Evolutionary conservation across 2,113 vertebrate genomes (phyloP), one percentile per base, ranked within the genome.

Genomic region (Nothobranchius furzeri): DNA sequence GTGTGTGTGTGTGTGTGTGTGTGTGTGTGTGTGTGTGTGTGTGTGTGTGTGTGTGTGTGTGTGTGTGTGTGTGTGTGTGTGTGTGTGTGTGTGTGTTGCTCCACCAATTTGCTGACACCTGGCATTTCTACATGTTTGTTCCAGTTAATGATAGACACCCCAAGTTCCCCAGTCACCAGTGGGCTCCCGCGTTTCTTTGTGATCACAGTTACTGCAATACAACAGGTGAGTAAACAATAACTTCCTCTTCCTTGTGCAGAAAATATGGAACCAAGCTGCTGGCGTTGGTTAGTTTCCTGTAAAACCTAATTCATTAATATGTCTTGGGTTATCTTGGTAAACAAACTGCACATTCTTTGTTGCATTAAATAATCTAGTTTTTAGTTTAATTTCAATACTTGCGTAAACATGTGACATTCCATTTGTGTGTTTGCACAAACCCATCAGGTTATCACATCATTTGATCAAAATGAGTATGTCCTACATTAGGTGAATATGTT

Each of bases 231-330:
- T 20, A 20, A 20, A 20, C 20, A 20, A 20, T 20, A 20, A 20
- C 20, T 20, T 20, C 20, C 20, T 20, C 20, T 20, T 20, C 20
- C 20, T 20, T 20, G 20, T 20, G 20, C 20, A 20, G 2, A 45
- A 46, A 88, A 88, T 56, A 13, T 1, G 51, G 82, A 86, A 85
- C 70, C 42, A 54, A 20, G 1, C 20, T 47, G 1, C 6, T 15
- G 25, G 2, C 0, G 3, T 45, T 40, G 7, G 25, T 43, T 12
- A 50, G 15, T 24, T 8, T 2, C 50, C 40, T 36, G 49, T 37
- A 12, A 55, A 55, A 55, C 7, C 55, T 9, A 17, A 52, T 20
- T 20, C 20, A 20, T 20, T 20, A 20, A 48, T 48, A 36, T 51
- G 8, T 48, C 14, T 6, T 15, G 14, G 15, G 1, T 48, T 48